Conservation (phyloP, 1,140 invertebrate genomes). For the Leptinotarsa lineolata region DNA sequence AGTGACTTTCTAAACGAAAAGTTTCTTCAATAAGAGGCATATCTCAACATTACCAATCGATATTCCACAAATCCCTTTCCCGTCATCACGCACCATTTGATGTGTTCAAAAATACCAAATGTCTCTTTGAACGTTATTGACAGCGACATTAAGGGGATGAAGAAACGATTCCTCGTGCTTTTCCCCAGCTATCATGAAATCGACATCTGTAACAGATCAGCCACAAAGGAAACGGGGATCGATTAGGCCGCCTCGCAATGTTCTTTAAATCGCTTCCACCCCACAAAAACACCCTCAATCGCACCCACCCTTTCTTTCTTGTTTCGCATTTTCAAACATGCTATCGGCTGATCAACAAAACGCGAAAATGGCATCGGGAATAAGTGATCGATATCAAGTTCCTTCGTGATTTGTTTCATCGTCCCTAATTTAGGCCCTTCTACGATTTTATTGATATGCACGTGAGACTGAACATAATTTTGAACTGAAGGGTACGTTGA, state of each 20-base stretch:
- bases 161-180: constrained; percentile 34
- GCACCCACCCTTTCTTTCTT: constrained; percentile 17
- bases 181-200: constrained; percentile 46
- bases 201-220: constrained; percentile 51
- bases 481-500: neutral
- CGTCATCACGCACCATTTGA: neutral
- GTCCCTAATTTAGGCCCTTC: neutral
- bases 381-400: constrained; percentile 6
- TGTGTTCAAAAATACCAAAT: constrained; percentile 17
- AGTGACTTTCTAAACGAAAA: too few relatives aligned
- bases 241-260: constrained; percentile 27
- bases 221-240: constrained; percentile 35
- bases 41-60: neutral
- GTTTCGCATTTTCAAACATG: constrained; percentile 24
- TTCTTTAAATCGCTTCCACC: constrained; percentile 30
- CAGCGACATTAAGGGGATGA: constrained; percentile 44
- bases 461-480: neutral
- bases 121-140: constrained; percentile 43
- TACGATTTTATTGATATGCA: neutral
- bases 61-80: neutral
- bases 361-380: constrained; percentile 12
- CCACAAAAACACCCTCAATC: constrained; percentile 27
- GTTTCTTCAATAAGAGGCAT: too few relatives aligned
- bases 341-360: constrained; percentile 28
- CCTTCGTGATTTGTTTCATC: constrained; percentile 12